Base-by-base conservation (phyloP, 2,113 vertebrate genomes). In the Melierax canorus region DNA sequence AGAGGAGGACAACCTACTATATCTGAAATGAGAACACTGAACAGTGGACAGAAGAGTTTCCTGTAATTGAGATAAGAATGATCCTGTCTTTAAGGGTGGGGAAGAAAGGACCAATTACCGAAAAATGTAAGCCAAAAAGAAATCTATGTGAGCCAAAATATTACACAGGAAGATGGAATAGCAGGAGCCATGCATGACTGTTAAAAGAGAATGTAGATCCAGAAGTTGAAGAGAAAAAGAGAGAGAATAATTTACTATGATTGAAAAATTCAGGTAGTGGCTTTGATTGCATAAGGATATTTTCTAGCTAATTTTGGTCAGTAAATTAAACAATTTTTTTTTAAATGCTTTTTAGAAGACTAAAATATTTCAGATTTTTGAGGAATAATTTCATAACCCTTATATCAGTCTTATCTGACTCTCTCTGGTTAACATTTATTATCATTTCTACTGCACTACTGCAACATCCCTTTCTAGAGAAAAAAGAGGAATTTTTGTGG, bases 321-420 rank as follows among this genome's bases (percentile, higher is more conserved):
- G 32, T 53, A 66, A 58, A 75, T n/a, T 23, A 63, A 86, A 53
- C 13, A 0, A 12, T 26, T 30, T 67, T 89, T n/a, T 6, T 1
- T 0, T 4, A 45, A 11, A 53, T 12, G 0, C 1, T 21, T 73
- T 73, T 71, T 53, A 7, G 41, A 68, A 74, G 59, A 45, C 3
- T 55, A 7, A 50, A 53, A 86, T 32, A 45, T 8, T 11, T 45
- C 17, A 26, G 12, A 41, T n/a, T 45, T 83, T 55, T 72, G 22
- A 64, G 26, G 36, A 87, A 55, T 8, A 56, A 16, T 39, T 80
- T 86, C 22, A 26, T 7, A 63, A 22, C 12, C 24, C 2, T 48
- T 34, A 7, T 30, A 20, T 10, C n/a, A 67, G 17, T 34, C 16
- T 83, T 11, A 63, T 74, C 39, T 72, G 51, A 86, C 15, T 71